Evolutionary conservation across 2,888 invertebrate species (phyloP).

Genomic region (Hesperia comma): DNA sequence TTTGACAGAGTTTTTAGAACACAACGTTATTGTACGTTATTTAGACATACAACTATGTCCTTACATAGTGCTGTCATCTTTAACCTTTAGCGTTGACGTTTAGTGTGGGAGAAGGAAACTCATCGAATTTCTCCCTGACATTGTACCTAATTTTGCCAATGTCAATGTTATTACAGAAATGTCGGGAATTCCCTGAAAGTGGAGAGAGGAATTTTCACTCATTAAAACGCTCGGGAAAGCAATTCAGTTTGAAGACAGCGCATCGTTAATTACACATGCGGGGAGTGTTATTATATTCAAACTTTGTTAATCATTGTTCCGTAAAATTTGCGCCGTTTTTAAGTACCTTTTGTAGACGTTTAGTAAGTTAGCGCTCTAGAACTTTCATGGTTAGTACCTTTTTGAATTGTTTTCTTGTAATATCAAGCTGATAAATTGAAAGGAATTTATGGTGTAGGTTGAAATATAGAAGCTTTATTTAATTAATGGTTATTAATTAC

Average conservation of each 20-base stretch:
- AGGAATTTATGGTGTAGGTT: background rate
- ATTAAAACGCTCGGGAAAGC: conserved; percentile 39
- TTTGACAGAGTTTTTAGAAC: too few relatives aligned
- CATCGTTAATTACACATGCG: conserved; percentile 24
- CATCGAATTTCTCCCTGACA: conserved; percentile 44
- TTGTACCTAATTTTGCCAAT: conserved; percentile 46
- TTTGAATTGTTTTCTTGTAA: background rate
- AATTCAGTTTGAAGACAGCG: conserved; percentile 35
- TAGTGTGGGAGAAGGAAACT: background rate
- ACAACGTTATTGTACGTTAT: too few relatives aligned
- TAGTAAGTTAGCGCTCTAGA: background rate
- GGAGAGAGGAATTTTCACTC: conserved; percentile 26
- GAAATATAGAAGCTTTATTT: too few relatives aligned
- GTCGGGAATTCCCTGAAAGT: conserved; percentile 7
- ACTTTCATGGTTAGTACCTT: background rate
- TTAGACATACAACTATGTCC: too few relatives aligned
- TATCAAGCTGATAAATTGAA: background rate
- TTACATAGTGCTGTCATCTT: too few relatives aligned
- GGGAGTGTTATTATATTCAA: conserved; percentile 10
- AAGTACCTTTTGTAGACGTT: background rate
- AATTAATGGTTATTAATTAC: too few relatives aligned
- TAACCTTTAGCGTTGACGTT: background rate
- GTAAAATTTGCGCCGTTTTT: background rate
- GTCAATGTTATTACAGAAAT: conserved; percentile 43
- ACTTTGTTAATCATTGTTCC: conserved; percentile 6